phyloP scores from a whole-genome alignment of 2,113 vertebrate genomes.

The Tetrax tetrax region DNA sequence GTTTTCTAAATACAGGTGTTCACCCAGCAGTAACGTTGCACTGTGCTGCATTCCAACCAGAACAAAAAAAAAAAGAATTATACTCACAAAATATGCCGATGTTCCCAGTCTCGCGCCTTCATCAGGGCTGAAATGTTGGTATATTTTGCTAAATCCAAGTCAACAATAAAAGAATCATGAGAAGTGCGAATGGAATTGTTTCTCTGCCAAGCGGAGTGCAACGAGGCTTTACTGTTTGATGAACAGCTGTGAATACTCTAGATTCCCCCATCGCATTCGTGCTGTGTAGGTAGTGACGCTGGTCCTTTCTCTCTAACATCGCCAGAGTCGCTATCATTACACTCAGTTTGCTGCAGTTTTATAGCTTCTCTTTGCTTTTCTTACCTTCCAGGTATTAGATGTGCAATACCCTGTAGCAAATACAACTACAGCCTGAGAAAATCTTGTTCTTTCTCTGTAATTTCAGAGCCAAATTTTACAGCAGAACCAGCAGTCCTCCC shows the following conservation, averaged over 20 bases:
- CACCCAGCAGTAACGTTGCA: constrained; percentile 32
- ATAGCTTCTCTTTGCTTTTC: background rate
- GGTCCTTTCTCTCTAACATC: background rate
- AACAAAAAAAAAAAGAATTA: constrained; percentile 58
- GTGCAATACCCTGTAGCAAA: background rate
- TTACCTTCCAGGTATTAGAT: background rate
- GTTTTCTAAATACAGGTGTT: constrained; percentile 53
- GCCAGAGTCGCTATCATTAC: background rate
- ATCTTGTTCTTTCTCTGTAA: background rate
- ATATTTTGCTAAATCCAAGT: constrained; percentile 44
- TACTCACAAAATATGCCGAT: constrained; percentile 43
- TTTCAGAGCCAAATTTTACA: background rate
- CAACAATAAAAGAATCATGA: constrained; percentile 47
- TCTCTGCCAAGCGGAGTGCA: constrained; percentile 40
- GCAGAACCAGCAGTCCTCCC: background rate
- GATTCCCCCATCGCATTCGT: background rate
- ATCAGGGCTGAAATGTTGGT: constrained; percentile 28
- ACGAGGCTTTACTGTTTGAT: constrained; percentile 31
- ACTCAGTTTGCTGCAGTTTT: background rate
- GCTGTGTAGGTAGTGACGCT: background rate
- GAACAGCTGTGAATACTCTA: constrained; percentile 45
- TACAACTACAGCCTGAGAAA: background rate
- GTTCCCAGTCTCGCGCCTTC: background rate
- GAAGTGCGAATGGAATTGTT: constrained; percentile 46
- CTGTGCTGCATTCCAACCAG: background rate